Conservation (phyloP, 1,140 invertebrate genomes). For the Heliconius eleuchia region DNA sequence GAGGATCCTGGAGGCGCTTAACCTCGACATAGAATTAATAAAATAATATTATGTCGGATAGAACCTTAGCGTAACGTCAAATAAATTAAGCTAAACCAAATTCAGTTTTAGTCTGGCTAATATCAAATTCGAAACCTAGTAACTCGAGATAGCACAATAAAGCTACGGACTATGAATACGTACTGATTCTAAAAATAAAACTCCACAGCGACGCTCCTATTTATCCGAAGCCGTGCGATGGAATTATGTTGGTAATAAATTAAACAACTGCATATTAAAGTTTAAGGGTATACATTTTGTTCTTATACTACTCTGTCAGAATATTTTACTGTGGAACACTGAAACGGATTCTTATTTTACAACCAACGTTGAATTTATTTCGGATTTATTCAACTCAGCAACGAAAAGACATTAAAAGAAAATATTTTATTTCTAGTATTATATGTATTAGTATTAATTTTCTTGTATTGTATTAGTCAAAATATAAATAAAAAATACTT, state of each 20-base stretch:
- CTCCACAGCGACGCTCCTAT: background rate
- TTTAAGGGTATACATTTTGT: slow-evolving; percentile 2
- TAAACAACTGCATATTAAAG: background rate
- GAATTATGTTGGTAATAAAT: slow-evolving; percentile 5
- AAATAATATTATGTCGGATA: no score
- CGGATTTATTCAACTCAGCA: no score
- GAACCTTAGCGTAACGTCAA: no score
- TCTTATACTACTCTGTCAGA: background rate
- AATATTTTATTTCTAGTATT: background rate
- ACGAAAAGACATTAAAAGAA: no score
- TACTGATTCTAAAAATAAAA: background rate
- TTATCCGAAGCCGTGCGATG: background rate
- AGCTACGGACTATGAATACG: background rate
- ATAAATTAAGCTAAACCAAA: no score
- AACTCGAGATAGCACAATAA: background rate
- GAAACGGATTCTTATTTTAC: background rate
- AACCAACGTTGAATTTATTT: background rate
- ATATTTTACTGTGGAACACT: background rate
- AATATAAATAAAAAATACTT: no score
- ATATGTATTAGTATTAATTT: no score
- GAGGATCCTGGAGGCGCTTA: no score
- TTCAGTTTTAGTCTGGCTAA: background rate
- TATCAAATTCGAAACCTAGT: background rate
- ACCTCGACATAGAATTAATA: no score
- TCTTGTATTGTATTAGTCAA: no score